A percentile compares a stretch with the other conserved stretches of the same genome.
phyloP scores from a whole-genome alignment of 2,113 vertebrate genomes.

The Lontra canadensis region DNA sequence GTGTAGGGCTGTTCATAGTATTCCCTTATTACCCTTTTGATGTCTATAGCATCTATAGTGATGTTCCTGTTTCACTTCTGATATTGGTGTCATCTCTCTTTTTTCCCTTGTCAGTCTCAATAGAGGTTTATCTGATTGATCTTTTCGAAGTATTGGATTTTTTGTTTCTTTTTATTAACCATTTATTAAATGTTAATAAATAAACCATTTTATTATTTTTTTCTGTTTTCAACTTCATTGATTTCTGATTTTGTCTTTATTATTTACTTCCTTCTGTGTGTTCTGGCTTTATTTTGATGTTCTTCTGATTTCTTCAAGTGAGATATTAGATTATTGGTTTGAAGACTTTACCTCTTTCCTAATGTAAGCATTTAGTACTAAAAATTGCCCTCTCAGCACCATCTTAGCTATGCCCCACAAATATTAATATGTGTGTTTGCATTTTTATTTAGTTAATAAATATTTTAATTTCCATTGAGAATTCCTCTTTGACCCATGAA shows the following conservation, averaged over 20 bases:
- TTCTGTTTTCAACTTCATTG: neutral
- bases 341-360: neutral
- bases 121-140: neutral
- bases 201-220: neutral
- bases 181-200: too few relatives aligned
- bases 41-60: neutral
- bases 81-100: neutral
- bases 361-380: neutral
- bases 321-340: neutral
- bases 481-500: neutral
- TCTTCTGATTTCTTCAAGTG: neutral
- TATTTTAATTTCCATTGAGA: neutral
- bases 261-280: neutral
- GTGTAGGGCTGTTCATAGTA: neutral
- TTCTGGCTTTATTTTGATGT: neutral
- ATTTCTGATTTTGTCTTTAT: neutral
- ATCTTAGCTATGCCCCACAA: neutral
- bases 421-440: neutral
- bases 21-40: neutral
- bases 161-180: neutral
- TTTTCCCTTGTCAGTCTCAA: neutral
- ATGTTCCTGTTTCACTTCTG: neutral
- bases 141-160: neutral
- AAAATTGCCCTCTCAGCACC: neutral
- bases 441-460: neutral